Evolutionary conservation across 2,888 invertebrate species (phyloP).

Genomic region (Phengaris arion): DNA sequence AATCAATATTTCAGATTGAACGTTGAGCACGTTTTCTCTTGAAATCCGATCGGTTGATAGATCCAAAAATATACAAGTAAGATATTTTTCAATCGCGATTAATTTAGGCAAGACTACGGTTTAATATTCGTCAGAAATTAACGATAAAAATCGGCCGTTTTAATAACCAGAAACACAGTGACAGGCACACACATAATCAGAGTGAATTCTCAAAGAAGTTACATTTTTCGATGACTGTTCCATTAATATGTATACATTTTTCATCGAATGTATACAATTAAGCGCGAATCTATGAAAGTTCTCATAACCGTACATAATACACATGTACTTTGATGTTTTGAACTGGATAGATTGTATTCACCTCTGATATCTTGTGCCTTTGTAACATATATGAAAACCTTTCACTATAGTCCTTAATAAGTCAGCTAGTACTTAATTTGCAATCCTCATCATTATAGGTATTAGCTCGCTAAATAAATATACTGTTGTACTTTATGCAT

Average conservation of each 20-base stretch:
- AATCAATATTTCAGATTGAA: conserved; percentile 15
- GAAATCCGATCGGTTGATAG: not conserved
- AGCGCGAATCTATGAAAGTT: too few species aligned
- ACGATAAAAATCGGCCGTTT: not conserved
- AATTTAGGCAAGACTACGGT: not conserved
- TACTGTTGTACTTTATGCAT: not conserved
- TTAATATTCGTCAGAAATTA: not conserved
- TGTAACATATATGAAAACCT: not conserved
- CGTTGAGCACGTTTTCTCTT: conserved; percentile 1
- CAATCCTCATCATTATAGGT: not conserved
- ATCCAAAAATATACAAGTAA: too few species aligned
- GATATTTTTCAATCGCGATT: not conserved
- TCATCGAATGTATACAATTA: too few species aligned
- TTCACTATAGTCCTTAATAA: not conserved
- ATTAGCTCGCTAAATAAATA: not conserved
- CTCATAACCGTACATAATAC: too few species aligned
- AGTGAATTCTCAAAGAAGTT: too few species aligned
- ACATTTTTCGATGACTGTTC: too few species aligned
- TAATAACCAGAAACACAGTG: not conserved
- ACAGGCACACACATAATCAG: too few species aligned
- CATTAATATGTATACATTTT: too few species aligned
- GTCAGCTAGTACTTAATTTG: not conserved
- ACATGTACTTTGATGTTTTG: too few species aligned
- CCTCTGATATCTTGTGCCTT: not conserved
- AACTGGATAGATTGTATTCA: too few species aligned